phyloP scores from a whole-genome alignment of 2,888 invertebrate genomes.

The Scelioninae gen. 1 region DNA sequence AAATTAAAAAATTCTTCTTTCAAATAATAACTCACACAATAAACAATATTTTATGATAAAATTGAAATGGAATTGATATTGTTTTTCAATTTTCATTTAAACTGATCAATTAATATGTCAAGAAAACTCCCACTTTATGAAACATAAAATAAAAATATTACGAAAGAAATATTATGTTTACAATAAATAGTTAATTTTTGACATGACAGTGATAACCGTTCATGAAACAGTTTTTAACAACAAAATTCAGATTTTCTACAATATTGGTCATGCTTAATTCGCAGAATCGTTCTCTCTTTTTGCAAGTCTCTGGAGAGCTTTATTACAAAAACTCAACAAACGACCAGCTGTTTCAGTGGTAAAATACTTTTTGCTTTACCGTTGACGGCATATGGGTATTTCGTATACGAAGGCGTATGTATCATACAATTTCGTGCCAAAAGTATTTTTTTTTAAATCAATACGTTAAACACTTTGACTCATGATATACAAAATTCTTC shows the following conservation, averaged over 20 bases:
- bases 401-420: slow-evolving; percentile 63
- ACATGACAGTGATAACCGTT: slow-evolving; percentile 12
- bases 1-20: too few relatives aligned
- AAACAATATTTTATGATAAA: too few relatives aligned
- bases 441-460: slow-evolving; percentile 46
- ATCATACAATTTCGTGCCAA: slow-evolving; percentile 37
- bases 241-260: slow-evolving; percentile 76
- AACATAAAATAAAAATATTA: too few relatives aligned
- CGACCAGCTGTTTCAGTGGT: slow-evolving; percentile 82
- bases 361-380: slow-evolving; percentile 72
- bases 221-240: slow-evolving; percentile 58
- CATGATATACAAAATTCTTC: background rate
- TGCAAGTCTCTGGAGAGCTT: slow-evolving; percentile 77
- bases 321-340: slow-evolving; percentile 82
- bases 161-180: too few relatives aligned
- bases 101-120: too few relatives aligned
- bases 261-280: slow-evolving; percentile 79
- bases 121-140: too few relatives aligned
- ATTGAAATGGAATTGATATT: too few relatives aligned
- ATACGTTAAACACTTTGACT: background rate
- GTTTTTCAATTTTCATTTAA: too few relatives aligned
- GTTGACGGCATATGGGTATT: slow-evolving; percentile 62
- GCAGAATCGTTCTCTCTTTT: slow-evolving; percentile 76
- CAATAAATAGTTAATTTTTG: slow-evolving; percentile 15
- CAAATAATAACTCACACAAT: too few relatives aligned